phyloP scores from a whole-genome alignment of 1,140 invertebrate genomes.

The Lepidurus apus region DNA sequence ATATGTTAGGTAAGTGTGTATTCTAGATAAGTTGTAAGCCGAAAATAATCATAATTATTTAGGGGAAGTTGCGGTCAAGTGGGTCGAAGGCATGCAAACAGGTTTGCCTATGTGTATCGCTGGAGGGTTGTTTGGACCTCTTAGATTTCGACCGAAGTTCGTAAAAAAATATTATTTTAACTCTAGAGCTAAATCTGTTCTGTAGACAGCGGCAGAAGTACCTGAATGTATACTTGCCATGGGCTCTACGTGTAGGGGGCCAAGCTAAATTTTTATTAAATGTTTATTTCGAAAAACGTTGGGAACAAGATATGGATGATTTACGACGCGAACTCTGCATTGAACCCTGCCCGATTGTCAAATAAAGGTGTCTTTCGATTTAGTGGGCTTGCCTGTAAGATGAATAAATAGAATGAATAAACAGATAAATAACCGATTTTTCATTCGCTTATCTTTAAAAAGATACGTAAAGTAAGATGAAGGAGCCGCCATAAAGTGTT shows the following conservation, averaged over 20 bases:
- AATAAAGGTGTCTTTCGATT: background rate
- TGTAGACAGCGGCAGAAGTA: constrained; percentile 74
- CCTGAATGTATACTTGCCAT: constrained; percentile 70
- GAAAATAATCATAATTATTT: constrained; percentile 35
- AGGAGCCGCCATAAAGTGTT: too few species aligned
- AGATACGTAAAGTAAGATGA: too few species aligned
- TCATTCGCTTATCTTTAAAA: too few species aligned
- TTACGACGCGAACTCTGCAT: constrained; percentile 51
- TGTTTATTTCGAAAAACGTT: constrained; percentile 88
- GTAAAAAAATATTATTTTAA: constrained; percentile 24
- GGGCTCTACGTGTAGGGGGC: constrained; percentile 76
- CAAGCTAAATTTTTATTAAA: constrained; percentile 69
- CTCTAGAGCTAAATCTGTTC: constrained; percentile 37
- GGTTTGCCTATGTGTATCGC: constrained; percentile 82
- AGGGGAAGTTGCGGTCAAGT: constrained; percentile 89
- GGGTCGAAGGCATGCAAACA: constrained; percentile 91
- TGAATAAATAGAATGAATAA: too few species aligned
- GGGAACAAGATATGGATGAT: constrained; percentile 79
- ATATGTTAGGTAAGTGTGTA: constrained; percentile 69
- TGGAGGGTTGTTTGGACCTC: constrained; percentile 79
- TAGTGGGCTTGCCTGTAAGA: background rate
- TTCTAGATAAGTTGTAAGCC: background rate
- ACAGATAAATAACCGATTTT: too few species aligned
- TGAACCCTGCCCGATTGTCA: constrained; percentile 23
- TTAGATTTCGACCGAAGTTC: constrained; percentile 72